Evolutionary conservation across 2,888 invertebrate species (phyloP), one percentile per base, ranked within the genome.

Genomic region (Formica aserva): DNA sequence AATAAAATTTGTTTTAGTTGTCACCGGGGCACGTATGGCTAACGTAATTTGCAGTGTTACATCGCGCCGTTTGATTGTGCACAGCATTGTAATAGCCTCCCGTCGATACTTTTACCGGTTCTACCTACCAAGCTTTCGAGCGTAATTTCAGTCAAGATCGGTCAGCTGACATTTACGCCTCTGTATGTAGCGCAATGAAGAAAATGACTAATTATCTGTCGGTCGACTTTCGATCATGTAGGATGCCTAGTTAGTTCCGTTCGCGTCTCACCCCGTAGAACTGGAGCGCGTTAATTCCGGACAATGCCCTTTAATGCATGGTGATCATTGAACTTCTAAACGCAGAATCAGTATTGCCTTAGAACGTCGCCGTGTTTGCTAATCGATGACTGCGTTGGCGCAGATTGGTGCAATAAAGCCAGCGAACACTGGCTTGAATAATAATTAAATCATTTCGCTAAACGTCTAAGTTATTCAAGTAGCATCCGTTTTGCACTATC

Each of bases 301-400:
- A 60, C 83, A 85, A 83, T 74, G 80, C 41, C 55, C 77, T 62
- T 78, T 67, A 87, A 87, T 82, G 82, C 71, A 52, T 55, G 67
- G n/a, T 87, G 87, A 86, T 87, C 89, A 85, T 90, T 89, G 89
- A 89, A 88, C 89, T 89, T 90, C 83, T 84, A 83, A 82, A 84
- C 83, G 80, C 29, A 48, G 78, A 85, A 83, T 83, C 85, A 84
- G 82, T 85, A 86, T 84, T 81, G 78, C 74, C 69, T 81, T 72
- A 86, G 66, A 77, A 67, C 69, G 35, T 52, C 57, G 62, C 48
- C 32, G 26, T 55, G 29, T 5, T 26, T 6, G 80, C 45, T 57
- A 62, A 77, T 66, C 77, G 38, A 76, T 32, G 69, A 55, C 62
- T 74, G 26, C 71, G 67, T 76, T 11, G 57, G 63, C 71, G 45